phyloP scores from a whole-genome alignment of 2,797 vertebrate species.

The Acrossocheilus fasciatus region DNA sequence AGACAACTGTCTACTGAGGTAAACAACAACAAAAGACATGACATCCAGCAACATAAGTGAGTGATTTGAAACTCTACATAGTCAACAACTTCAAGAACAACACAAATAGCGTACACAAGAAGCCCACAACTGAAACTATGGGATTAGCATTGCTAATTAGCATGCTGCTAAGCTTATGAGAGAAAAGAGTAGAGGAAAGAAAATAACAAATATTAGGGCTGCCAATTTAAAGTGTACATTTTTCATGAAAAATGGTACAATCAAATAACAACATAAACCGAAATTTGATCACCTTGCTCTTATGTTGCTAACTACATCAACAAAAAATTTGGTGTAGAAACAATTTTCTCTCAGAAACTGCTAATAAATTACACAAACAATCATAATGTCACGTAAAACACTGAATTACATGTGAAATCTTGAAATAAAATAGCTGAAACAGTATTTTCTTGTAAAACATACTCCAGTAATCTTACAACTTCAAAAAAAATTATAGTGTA shows the following conservation, averaged over 20 bases:
- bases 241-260: not conserved
- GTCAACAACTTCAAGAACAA: too few relatives aligned
- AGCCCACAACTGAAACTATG: not conserved
- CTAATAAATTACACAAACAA: not conserved
- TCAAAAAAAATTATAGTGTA: not conserved
- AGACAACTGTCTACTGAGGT: not conserved
- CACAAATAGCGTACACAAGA: not conserved
- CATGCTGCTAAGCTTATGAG: not conserved
- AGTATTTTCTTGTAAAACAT: not conserved
- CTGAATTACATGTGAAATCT: not conserved
- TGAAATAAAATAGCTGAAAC: not conserved
- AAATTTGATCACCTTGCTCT: not conserved
- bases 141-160: slow-evolving; percentile 13
- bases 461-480: not conserved
- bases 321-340: not conserved
- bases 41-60: not conserved
- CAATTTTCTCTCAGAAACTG: not conserved
- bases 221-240: not conserved
- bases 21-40: not conserved
- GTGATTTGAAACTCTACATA: too few relatives aligned
- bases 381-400: not conserved
- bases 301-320: not conserved
- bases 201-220: not conserved
- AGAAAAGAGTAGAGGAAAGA: not conserved
- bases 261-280: not conserved